Conservation (phyloP, 1,140 invertebrate species). For the Lineus longissimus region DNA sequence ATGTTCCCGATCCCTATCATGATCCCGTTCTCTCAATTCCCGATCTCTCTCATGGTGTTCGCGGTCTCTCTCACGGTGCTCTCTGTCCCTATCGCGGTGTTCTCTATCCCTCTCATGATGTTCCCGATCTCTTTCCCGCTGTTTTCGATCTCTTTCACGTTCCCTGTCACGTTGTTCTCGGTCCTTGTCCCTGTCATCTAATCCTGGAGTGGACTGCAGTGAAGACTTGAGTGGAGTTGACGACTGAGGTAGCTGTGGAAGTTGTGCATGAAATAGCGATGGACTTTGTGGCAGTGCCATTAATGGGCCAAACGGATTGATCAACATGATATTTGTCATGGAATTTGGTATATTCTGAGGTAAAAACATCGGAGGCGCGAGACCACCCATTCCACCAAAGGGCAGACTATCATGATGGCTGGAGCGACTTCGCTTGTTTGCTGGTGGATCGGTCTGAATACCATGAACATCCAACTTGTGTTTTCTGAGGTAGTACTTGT, state of each 20-base stretch:
- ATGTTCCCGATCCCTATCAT: too few species aligned
- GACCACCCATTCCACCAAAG: constrained; percentile 7
- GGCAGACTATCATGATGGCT: background rate
- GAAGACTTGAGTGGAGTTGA: constrained; percentile 2
- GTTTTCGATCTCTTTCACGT: too few species aligned
- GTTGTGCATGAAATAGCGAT: background rate
- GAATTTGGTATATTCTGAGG: constrained; percentile 28
- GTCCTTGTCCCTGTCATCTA: background rate
- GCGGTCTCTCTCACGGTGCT: background rate
- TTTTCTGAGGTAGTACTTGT: constrained; percentile 60
- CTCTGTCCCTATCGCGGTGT: too few species aligned
- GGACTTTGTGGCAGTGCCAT: constrained; percentile 29
- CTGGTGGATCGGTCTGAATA: constrained; percentile 33
- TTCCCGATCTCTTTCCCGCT: background rate
- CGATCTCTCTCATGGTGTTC: too few species aligned
- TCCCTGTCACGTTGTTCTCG: background rate
- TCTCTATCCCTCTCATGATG: too few species aligned
- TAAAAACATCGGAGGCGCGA: constrained; percentile 22
- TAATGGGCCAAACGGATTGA: constrained; percentile 51
- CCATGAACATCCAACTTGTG: constrained; percentile 65
- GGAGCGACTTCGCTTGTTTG: background rate
- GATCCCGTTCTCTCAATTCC: too few species aligned
- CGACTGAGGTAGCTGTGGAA: constrained; percentile 1
- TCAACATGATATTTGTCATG: constrained; percentile 47
- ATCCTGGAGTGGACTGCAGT: background rate